A percentile compares a stretch with the other conserved stretches of the same genome.
These are phyloP conservation scores for Trichonephila clavata DNA, from an alignment of 1,140 invertebrate genomes.

Conservation along the genomic window DNA sequence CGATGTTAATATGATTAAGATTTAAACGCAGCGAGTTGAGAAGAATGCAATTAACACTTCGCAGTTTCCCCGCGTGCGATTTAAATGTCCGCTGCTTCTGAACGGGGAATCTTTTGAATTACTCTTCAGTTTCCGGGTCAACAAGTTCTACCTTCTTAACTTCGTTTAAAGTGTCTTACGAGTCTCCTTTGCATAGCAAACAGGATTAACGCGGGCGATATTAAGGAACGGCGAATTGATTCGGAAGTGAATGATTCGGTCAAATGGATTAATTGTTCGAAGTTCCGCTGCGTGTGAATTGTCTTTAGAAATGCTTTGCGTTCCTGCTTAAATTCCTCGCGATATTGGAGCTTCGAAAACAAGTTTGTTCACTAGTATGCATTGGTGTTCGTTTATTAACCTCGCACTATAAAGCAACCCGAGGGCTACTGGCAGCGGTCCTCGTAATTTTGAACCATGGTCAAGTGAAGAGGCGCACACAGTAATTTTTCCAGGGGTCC, in stretches of 20 bases:
- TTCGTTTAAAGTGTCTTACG: background rate
- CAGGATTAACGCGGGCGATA: background rate
- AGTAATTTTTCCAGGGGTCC: too few species aligned
- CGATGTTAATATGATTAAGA: conserved; percentile 1
- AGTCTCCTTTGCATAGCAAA: background rate
- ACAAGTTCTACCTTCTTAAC: conserved; percentile 16
- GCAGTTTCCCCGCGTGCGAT: background rate
- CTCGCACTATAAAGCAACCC: too few species aligned
- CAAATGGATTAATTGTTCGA: too few species aligned
- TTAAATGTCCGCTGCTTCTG: background rate
- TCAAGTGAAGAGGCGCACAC: too few species aligned
- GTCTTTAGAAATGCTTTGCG: too few species aligned
- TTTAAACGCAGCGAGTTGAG: background rate
- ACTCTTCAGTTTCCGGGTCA: background rate
- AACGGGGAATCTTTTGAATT: background rate
- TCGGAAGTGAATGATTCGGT: background rate
- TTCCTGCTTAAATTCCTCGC: too few species aligned
- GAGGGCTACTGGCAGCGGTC: too few species aligned
- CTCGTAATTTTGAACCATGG: too few species aligned
- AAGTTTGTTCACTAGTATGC: too few species aligned
- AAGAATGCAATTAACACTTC: conserved; percentile 13
- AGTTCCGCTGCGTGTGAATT: too few species aligned
- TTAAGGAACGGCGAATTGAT: background rate
- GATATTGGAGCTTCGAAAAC: too few species aligned
- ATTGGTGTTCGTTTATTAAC: too few species aligned